Evolutionary conservation across 2,113 vertebrate genomes (phyloP), one percentile per base, ranked within the genome.

Genomic region (Ameiurus melas): DNA sequence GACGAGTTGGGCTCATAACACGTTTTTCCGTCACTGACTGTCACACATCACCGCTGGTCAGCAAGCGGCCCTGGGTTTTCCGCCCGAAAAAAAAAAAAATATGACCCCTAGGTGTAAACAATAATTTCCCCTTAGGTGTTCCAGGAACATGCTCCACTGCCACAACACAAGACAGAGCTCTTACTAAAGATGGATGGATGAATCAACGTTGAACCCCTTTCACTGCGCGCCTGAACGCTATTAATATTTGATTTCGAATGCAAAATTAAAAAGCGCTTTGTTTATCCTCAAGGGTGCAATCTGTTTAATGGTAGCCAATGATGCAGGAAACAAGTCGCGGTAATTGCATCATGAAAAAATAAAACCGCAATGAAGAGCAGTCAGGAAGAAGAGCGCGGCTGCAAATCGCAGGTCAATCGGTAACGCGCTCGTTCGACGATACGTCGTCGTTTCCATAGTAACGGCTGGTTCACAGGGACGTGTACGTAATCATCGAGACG

Each of bases 321-420:
- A 80, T 80, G 77, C 77, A 20, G 51, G 33, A 80, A 80, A 80
- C 77, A 80, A 55, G 27, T 30, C 12, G 0, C 25, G 14, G 47
- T 80, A 55, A 80, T 80, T 80, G 77, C 77, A 80, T 57, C 77
- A 80, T 80, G 51, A 80, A 53, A 55, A 80, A 80, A 80, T n/a
- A 55, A 80, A 55, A 80, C 0, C 30, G n/a, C 5, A 0, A 19
- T 9, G 51, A 30, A 80, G 51, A 80, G 12, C 19, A 19, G 77
- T 2, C 53, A 53, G 47, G 17, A 30, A 30, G 27, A 79, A 55
- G 73, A 51, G 25, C 12, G 36, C 36, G 43, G 33, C 19, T 73
- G 22, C 43, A 77, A 47, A 79, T 53, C 77, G 17, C 39, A 27
- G 39, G 22, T 77, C 51, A 13, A 77, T 47, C 17, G 51, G 27